Percentiles rank a stretch among this genome's conserved stretches.
These are phyloP conservation scores for Kryptolebias ocellatus DNA, from an alignment of 2,797 vertebrate species.

Conservation along the genomic window DNA sequence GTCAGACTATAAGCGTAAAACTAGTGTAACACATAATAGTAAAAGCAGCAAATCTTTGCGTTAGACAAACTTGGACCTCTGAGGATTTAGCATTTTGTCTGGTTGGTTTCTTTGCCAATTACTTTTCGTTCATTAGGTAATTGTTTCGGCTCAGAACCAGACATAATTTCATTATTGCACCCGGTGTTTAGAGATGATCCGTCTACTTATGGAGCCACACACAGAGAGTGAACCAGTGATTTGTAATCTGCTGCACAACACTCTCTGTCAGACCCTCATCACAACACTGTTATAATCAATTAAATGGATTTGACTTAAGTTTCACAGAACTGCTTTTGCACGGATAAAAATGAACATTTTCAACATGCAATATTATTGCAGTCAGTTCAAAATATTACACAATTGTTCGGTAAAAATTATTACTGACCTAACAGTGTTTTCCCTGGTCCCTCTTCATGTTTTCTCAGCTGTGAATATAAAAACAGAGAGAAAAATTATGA, in stretches of 20 bases:
- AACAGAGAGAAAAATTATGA: background rate
- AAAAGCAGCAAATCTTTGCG: background rate
- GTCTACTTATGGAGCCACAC: background rate
- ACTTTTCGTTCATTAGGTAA: constrained; percentile 4
- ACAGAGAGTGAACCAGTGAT: background rate
- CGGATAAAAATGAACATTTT: background rate
- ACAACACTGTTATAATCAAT: background rate
- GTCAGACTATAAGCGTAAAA: background rate
- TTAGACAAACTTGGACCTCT: background rate
- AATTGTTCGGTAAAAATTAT: background rate
- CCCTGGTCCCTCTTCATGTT: background rate
- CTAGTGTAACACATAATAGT: background rate
- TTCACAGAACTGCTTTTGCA: background rate
- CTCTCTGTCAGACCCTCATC: background rate
- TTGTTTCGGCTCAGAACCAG: background rate
- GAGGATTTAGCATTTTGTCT: background rate
- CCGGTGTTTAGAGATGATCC: background rate
- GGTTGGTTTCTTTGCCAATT: background rate
- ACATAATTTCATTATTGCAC: constrained; percentile 3
- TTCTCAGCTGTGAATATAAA: background rate
- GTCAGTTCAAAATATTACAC: background rate
- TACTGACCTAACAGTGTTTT: too few relatives aligned
- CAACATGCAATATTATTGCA: too few relatives aligned
- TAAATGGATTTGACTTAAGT: background rate
- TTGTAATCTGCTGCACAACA: background rate